Base-by-base conservation (phyloP, 2,797 vertebrate genomes). In the Lepus townsendii region DNA sequence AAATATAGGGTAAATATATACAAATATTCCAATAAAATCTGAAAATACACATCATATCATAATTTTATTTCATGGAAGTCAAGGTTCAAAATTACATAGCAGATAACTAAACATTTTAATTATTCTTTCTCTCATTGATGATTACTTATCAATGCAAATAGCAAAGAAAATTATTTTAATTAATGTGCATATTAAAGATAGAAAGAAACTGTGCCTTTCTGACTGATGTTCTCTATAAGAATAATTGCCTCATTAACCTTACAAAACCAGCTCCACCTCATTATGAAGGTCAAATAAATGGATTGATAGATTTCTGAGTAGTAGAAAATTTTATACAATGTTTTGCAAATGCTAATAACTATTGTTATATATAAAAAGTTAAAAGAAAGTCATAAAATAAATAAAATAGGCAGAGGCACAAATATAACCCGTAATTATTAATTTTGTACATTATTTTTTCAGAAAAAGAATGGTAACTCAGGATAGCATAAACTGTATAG, bases 191-290 rank as follows among this genome's bases (percentile, higher is more conserved):
- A 96, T 82, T 97, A 97, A 96, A 94, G 77, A 83, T 87, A 96
- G 95, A 89, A 94, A 84, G 97, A 97, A 90, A 89, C 75, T 87
- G 27, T 97, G 95, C 83, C 97, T 97, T 96, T 91, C 95, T 98
- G 93, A 94, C 85, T 95, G 84, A 68, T 97, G 88, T 97, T 98
- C 97, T 98, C 83, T 78, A 75, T 91, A 96, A 97, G 96, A 98
- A 96, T 97, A 97, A 97, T 97, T 96, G 89, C 60, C 83, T 98
- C 96, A 97, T 98, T 98, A 98, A 97, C 96, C 88, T 97, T 93
- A 98, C 91, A 95, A 32, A 96, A 96, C 93, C 90, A 98, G 96
- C 57, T 80, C 95, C 94, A 96, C 95, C 63, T 97, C 96, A 96
- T 96, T 97, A 94, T 73, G 93, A 98, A 97, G 95, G 97, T 98